Percentiles rank a stretch among this genome's conserved stretches.
Conservation (phyloP, 2,113 vertebrate species). For the Dicerorhinus sumatrensis region DNA sequence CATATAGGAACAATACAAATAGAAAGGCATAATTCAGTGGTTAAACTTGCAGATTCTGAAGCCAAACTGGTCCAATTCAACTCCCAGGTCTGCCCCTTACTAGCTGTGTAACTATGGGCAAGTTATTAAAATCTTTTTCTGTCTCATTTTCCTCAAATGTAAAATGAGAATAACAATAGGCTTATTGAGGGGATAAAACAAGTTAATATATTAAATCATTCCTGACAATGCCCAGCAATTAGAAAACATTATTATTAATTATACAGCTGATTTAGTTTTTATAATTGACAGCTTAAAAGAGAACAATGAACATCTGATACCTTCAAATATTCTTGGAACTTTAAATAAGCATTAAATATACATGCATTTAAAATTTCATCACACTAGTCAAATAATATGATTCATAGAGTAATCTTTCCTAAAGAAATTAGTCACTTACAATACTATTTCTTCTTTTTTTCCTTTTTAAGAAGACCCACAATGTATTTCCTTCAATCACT, state of each 20-base stretch:
- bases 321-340: constrained; percentile 38
- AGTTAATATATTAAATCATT: constrained; percentile 42
- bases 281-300: constrained; percentile 57
- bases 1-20: background rate
- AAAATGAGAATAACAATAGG: constrained; percentile 59
- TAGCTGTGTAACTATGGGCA: background rate
- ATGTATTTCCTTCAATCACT: background rate
- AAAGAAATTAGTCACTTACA: constrained; percentile 44
- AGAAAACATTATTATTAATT: constrained; percentile 65
- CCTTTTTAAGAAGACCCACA: constrained; percentile 40
- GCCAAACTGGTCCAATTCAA: background rate
- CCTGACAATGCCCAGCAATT: background rate
- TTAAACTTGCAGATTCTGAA: background rate
- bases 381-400: constrained; percentile 51
- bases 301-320: constrained; percentile 60
- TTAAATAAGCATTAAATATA: constrained; percentile 47
- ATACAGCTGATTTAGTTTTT: constrained; percentile 42
- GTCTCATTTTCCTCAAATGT: constrained; percentile 57
- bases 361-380: constrained; percentile 27
- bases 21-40: background rate
- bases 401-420: constrained; percentile 48
- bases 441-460: constrained; percentile 42
- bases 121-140: constrained; percentile 4
- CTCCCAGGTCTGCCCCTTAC: background rate
- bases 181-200: constrained; percentile 48